A percentile compares a stretch with the other conserved stretches of the same genome.
Evolutionary conservation across 2,888 invertebrate species (phyloP).

Genomic region (Diloba caeruleocephala): DNA sequence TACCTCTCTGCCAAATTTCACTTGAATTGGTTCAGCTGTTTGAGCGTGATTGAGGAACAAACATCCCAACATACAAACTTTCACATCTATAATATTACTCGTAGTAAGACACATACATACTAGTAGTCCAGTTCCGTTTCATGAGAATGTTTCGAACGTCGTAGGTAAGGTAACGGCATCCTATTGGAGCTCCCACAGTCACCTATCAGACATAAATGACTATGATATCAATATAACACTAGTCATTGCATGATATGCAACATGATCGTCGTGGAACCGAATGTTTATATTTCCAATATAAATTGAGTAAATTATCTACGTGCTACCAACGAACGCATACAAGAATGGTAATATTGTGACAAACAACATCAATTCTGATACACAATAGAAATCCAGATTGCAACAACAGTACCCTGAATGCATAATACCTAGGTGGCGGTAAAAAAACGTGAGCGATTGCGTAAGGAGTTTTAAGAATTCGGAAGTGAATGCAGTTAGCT

Average conservation of each 20-base stretch:
- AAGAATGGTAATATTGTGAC: slow-evolving; percentile 43
- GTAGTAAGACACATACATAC: too few relatives aligned
- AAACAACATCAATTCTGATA: slow-evolving; percentile 31
- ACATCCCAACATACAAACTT: too few relatives aligned
- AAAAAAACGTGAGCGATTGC: slow-evolving; percentile 54
- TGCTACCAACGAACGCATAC: slow-evolving; percentile 1
- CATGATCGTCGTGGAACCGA: not conserved
- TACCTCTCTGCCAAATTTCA: too few relatives aligned
- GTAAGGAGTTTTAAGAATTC: slow-evolving; percentile 66
- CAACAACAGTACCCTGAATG: slow-evolving; percentile 45
- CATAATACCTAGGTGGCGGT: slow-evolving; percentile 47
- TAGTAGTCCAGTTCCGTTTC: too few relatives aligned
- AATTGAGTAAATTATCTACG: too few relatives aligned
- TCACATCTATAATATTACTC: too few relatives aligned
- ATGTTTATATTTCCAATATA: too few relatives aligned
- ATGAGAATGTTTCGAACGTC: slow-evolving; percentile 10
- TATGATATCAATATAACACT: slow-evolving; percentile 21
- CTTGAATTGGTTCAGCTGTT: too few relatives aligned
- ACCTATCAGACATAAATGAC: slow-evolving; percentile 11
- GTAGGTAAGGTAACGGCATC: slow-evolving; percentile 35
- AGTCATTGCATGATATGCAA: too few relatives aligned
- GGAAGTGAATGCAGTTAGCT: slow-evolving; percentile 77
- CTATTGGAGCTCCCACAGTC: slow-evolving; percentile 30
- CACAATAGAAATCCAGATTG: slow-evolving; percentile 53
- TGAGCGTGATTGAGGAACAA: too few relatives aligned